phyloP scores from a whole-genome alignment of 2,113 vertebrate species.

The Crotalus viridis region DNA sequence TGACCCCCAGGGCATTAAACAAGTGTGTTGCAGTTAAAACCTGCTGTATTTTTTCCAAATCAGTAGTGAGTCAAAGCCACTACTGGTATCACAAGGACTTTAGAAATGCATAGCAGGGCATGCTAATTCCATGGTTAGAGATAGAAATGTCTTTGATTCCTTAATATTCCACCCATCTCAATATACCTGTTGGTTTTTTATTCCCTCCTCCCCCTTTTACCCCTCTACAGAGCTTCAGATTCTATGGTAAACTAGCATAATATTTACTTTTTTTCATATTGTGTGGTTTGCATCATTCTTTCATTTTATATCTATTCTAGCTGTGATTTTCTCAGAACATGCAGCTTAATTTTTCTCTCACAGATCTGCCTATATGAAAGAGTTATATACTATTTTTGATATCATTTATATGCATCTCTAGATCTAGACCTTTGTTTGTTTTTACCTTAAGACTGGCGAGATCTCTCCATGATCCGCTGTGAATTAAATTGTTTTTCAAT shows the following conservation, averaged over 20 bases:
- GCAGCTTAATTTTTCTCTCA: not conserved
- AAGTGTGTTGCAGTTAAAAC: not conserved
- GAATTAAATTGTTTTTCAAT: conserved; percentile 84
- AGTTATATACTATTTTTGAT: not conserved
- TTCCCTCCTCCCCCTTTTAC: not conserved
- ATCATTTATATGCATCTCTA: not conserved
- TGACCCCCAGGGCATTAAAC: not conserved
- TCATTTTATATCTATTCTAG: not conserved
- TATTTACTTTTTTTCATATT: not conserved
- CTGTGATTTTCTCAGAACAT: not conserved
- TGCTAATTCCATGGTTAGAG: not conserved
- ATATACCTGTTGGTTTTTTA: not conserved
- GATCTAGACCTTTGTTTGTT: not conserved
- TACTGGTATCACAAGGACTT: not conserved
- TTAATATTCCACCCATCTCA: not conserved
- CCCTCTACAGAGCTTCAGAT: not conserved
- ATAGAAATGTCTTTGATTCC: not conserved
- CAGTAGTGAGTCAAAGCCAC: not conserved
- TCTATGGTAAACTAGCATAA: not conserved
- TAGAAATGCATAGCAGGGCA: not conserved
- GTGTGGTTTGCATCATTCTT: not conserved
- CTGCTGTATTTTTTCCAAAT: not conserved
- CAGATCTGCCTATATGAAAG: not conserved
- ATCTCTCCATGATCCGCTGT: conserved; percentile 88
- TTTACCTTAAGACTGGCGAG: conserved; percentile 84